Conservation (phyloP, 2,113 vertebrate genomes). For the Mugil cephalus region DNA sequence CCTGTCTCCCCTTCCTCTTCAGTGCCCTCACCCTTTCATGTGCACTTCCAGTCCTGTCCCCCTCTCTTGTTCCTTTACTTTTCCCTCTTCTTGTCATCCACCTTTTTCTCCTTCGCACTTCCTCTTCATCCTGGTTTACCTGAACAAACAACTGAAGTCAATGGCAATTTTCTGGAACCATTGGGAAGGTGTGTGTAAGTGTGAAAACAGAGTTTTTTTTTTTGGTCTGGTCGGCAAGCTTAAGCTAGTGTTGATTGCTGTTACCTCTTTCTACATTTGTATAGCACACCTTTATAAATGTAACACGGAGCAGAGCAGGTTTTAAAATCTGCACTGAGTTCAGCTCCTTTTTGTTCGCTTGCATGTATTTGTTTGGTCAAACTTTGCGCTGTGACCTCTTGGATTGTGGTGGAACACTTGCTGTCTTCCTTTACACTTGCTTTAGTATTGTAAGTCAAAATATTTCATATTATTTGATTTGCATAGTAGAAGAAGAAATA, state of each 20-base stretch:
- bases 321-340: background rate
- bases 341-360: background rate
- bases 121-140: slow-evolving; percentile 32
- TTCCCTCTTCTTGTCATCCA: slow-evolving; percentile 18
- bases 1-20: slow-evolving; percentile 36
- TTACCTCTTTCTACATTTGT: background rate
- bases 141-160: slow-evolving; percentile 19
- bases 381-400: slow-evolving; percentile 3
- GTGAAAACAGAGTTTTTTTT: background rate
- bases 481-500: too few species aligned
- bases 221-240: slow-evolving; percentile 4
- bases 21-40: slow-evolving; percentile 41
- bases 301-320: background rate
- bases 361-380: background rate
- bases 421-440: too few species aligned
- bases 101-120: slow-evolving; percentile 3
- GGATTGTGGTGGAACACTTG: too few species aligned
- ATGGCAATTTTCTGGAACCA: slow-evolving; percentile 17
- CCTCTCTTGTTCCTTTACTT: slow-evolving; percentile 21
- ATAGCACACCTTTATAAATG: background rate
- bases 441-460: background rate
- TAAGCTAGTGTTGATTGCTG: background rate
- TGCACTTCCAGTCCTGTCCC: slow-evolving; percentile 34
- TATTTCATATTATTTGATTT: background rate
- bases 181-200: background rate